Conservation (phyloP, 2,113 vertebrate species). For the Pica pica region DNA sequence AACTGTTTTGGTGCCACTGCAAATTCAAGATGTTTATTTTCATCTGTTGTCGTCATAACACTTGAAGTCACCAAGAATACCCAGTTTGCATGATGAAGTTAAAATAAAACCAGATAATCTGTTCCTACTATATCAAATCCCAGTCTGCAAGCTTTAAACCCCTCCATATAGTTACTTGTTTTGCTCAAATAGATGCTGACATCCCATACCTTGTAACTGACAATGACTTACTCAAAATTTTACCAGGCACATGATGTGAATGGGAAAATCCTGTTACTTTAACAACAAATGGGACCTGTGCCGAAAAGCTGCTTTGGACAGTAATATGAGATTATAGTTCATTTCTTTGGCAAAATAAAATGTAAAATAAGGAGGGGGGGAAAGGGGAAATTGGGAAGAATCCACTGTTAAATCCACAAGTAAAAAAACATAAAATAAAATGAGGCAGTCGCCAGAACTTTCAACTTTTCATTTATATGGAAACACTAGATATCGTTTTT, state of each 20-base stretch:
- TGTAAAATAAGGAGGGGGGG: not conserved
- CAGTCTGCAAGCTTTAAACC: not conserved
- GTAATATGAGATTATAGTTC: not conserved
- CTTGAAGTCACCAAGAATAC: not conserved
- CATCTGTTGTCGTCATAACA: not conserved
- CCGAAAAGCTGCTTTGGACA: not conserved
- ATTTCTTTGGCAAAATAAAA: not conserved
- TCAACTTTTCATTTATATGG: not conserved
- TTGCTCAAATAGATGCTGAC: not conserved
- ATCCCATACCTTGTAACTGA: not conserved
- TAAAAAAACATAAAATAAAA: not conserved
- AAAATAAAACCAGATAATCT: not conserved
- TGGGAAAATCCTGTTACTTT: not conserved
- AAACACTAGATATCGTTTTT: not conserved
- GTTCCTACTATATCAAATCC: not conserved
- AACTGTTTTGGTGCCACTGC: not conserved
- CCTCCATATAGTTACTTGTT: not conserved
- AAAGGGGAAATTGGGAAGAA: fast-evolving
- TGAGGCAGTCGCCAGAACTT: not conserved
- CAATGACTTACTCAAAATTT: not conserved
- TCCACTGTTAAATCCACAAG: not conserved
- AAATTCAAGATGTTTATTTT: not conserved
- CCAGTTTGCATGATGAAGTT: fast-evolving
- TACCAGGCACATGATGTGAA: not conserved
- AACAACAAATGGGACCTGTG: not conserved